Evolutionary conservation across 2,888 invertebrate genomes (phyloP).

Genomic region (Lasioglossum zephyrum): DNA sequence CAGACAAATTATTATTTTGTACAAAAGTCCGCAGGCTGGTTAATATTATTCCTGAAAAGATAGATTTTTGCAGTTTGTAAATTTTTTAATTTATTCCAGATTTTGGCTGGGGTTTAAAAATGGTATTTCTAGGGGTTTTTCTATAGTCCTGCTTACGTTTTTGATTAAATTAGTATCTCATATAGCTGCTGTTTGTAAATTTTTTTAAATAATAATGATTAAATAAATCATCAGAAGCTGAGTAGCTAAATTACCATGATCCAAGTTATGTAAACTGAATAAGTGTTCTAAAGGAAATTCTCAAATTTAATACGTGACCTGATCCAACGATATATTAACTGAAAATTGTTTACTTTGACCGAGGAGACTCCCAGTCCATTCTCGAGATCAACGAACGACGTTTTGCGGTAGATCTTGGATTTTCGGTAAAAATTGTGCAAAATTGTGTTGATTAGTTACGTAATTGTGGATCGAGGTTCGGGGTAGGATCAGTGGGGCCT

Average conservation of each 20-base stretch:
- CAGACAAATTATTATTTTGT: not conserved
- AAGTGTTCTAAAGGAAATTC: not conserved
- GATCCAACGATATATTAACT: not conserved
- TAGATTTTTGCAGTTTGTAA: not conserved
- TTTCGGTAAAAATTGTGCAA: not conserved
- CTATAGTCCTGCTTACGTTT: too few species aligned
- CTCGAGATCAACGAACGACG: not conserved
- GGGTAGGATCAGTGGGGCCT: slow-evolving; percentile 38
- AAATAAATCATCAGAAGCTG: not conserved
- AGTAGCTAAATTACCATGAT: not conserved
- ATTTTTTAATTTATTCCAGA: too few species aligned
- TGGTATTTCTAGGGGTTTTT: too few species aligned
- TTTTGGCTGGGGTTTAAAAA: too few species aligned
- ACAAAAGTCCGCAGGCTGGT: not conserved
- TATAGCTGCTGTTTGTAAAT: not conserved
- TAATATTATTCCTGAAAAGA: not conserved
- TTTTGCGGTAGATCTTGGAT: not conserved
- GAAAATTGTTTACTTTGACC: not conserved
- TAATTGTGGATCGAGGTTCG: slow-evolving; percentile 14
- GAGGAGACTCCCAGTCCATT: not conserved
- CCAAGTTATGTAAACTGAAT: not conserved
- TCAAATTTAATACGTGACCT: not conserved
- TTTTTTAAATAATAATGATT: not conserved
- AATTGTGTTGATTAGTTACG: slow-evolving; percentile 18
- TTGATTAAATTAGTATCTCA: too few species aligned